Percentiles rank a stretch among this genome's conserved stretches.
Conservation (phyloP, 2,797 vertebrate species). For the Phrynocephalus forsythii region DNA sequence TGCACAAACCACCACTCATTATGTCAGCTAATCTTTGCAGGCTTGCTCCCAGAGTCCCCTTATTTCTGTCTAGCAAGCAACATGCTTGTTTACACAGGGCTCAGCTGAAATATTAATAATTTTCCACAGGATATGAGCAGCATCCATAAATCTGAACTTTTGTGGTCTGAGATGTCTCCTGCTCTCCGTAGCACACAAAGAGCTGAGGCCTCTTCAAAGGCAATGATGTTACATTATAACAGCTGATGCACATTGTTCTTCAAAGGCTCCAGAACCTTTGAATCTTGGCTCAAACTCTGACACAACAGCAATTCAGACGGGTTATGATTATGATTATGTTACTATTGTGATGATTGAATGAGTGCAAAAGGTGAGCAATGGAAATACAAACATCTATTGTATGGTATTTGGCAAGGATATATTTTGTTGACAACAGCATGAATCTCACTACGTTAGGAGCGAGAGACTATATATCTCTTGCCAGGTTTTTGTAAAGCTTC, state of each 20-base stretch:
- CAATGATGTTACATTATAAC: background rate
- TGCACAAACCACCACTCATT: background rate
- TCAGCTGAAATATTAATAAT: slow-evolving; percentile 65
- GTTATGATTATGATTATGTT: background rate
- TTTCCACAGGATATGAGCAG: slow-evolving; percentile 69
- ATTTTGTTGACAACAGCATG: background rate
- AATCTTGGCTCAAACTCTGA: background rate
- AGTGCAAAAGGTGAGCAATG: background rate
- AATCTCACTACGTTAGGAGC: background rate
- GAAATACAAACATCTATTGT: background rate
- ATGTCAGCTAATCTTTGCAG: slow-evolving; percentile 57
- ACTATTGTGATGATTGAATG: background rate
- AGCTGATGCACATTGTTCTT: background rate
- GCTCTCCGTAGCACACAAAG: slow-evolving; percentile 47
- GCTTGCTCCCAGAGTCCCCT: slow-evolving; percentile 46
- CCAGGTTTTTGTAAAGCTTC: background rate
- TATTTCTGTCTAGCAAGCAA: slow-evolving; percentile 48
- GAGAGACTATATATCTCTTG: background rate
- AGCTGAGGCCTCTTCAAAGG: slow-evolving; percentile 30
- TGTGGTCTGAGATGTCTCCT: slow-evolving; percentile 49
- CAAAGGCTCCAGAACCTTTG: background rate
- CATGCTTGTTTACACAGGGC: slow-evolving; percentile 59
- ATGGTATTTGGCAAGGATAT: background rate
- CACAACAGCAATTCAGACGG: background rate
- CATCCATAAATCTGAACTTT: slow-evolving; percentile 64